Evolutionary conservation across 53 echinoderm and acorn worm species (phyloP).

Genomic region (Patiria pectinifera): DNA sequence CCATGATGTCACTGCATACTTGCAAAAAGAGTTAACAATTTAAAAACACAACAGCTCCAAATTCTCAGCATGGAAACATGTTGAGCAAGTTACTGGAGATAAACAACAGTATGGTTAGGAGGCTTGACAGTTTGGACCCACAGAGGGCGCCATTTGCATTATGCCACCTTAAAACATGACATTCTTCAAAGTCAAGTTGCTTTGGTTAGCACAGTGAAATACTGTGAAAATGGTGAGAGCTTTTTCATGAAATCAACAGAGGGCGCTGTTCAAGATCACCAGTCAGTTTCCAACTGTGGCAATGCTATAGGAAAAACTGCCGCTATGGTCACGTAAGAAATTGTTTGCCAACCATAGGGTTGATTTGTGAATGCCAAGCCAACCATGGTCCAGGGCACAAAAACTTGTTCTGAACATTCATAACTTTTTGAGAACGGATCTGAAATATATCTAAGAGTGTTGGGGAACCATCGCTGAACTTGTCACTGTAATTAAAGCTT

Average conservation of each 20-base stretch:
- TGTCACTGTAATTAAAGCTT: no score
- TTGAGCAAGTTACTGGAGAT: not conserved
- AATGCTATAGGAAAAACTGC: not conserved
- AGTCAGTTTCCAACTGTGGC: not conserved
- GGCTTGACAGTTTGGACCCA: not conserved
- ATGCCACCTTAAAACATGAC: not conserved
- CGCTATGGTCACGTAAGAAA: not conserved
- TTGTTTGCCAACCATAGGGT: not conserved
- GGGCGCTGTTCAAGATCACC: not conserved
- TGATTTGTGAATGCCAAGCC: not conserved
- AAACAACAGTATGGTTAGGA: not conserved
- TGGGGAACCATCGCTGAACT: no score
- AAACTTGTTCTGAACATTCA: no score
- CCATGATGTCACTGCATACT: no score
- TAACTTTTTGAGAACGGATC: no score
- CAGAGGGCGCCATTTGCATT: not conserved
- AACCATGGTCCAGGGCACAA: no score
- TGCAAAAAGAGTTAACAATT: no score
- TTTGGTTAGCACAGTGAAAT: no score
- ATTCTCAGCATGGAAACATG: not conserved
- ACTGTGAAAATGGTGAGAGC: not conserved
- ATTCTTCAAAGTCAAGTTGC: no score
- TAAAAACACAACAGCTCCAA: not conserved
- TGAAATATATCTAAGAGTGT: no score
- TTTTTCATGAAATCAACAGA: not conserved